A percentile compares a stretch with the other conserved stretches of the same genome.
These are phyloP conservation scores for Talpa occidentalis DNA, from an alignment of 2,113 vertebrate species.

Conservation along the genomic window DNA sequence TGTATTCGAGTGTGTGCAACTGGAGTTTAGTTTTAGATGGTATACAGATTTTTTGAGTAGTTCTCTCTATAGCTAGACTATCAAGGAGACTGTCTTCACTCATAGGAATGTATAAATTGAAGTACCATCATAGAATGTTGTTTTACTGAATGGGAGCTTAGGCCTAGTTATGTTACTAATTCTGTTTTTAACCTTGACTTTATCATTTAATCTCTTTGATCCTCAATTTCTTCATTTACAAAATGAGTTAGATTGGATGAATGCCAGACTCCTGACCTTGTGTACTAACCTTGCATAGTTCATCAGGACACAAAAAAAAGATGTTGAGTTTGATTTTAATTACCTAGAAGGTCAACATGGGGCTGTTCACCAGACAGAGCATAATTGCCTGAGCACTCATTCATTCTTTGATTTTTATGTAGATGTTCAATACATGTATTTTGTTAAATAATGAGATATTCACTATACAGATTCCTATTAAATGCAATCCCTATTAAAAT, in stretches of 20 bases:
- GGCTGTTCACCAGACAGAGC: background rate
- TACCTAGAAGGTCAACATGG: background rate
- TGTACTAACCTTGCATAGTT: background rate
- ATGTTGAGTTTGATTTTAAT: slow-evolving; percentile 54
- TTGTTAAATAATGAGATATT: background rate
- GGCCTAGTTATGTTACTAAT: background rate
- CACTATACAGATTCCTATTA: no score
- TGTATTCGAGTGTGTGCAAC: background rate
- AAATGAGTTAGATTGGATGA: background rate
- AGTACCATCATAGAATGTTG: slow-evolving; percentile 4
- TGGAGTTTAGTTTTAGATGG: slow-evolving; percentile 37
- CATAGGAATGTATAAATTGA: slow-evolving; percentile 5
- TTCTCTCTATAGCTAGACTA: background rate
- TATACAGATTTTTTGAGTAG: slow-evolving; percentile 27
- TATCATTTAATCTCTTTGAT: background rate
- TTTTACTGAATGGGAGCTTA: background rate
- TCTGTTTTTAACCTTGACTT: slow-evolving; percentile 39
- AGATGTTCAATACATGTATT: slow-evolving; percentile 21
- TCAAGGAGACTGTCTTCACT: background rate
- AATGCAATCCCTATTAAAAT: background rate
- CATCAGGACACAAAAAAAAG: background rate
- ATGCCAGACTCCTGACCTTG: background rate
- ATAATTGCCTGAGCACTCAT: background rate
- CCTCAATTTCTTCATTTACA: background rate
- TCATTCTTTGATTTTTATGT: slow-evolving; percentile 31